These are phyloP conservation scores for Pelmatolapia mariae DNA, from an alignment of 2,113 vertebrate genomes.

Conservation along the genomic window DNA sequence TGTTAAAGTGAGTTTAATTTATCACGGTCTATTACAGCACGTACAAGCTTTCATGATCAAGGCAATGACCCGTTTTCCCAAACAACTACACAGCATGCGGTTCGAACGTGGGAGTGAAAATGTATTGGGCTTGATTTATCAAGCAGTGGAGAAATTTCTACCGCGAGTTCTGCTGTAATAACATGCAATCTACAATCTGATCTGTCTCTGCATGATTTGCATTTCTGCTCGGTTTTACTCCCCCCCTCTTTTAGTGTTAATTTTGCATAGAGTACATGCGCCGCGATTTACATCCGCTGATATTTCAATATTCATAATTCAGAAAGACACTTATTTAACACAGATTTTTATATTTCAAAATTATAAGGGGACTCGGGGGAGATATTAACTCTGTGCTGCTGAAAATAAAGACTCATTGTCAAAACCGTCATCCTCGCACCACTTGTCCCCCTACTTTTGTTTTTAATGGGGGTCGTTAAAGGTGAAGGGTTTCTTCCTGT, in stretches of 20 bases:
- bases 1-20: conserved; percentile 60
- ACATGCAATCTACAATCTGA: conserved; percentile 7
- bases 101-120: conserved; percentile 42
- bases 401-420: neutral
- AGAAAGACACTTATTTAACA: neutral
- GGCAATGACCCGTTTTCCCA: conserved; percentile 59
- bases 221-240: neutral
- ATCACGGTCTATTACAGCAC: conserved; percentile 60
- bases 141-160: conserved; percentile 10
- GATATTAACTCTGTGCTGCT: neutral
- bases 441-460: neutral
- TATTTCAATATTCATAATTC: neutral
- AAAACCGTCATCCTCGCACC: neutral
- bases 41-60: conserved; percentile 53
- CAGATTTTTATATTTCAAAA: neutral
- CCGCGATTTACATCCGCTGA: neutral
- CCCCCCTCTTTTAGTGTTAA: neutral
- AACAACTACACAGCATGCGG: conserved; percentile 49
- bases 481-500: neutral
- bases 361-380: neutral
- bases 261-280: neutral
- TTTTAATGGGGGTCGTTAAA: neutral
- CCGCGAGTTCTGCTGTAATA: neutral
- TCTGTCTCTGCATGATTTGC: neutral
- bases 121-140: conserved; percentile 42